A percentile compares a stretch with the other conserved stretches of the same genome.
Conservation (phyloP, 2,797 vertebrate species). For the Lutra lutra region DNA sequence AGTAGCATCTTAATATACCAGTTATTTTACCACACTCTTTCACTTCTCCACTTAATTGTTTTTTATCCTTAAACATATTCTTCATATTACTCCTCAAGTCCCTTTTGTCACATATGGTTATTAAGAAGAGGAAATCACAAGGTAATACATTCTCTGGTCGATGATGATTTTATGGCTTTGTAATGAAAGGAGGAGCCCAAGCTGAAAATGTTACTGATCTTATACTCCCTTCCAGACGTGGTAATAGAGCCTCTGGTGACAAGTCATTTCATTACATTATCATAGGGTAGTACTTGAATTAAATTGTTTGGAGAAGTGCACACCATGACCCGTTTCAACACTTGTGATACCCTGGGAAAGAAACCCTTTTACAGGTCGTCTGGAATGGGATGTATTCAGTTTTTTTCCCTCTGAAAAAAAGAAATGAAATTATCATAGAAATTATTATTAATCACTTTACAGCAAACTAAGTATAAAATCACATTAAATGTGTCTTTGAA, state of each 20-base stretch:
- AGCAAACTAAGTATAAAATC: conserved; percentile 32
- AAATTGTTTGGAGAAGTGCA: background rate
- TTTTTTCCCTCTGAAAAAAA: conserved; percentile 33
- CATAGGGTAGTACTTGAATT: background rate
- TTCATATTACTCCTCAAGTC: background rate
- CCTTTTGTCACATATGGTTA: background rate
- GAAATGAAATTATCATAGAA: background rate
- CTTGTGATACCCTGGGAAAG: background rate
- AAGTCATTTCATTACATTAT: background rate
- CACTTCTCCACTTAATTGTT: background rate
- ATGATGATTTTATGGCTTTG: background rate
- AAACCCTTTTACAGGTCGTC: background rate
- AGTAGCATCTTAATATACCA: background rate
- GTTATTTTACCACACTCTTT: conserved; percentile 3
- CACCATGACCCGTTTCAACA: background rate
- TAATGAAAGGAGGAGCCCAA: background rate
- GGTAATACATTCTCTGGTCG: background rate
- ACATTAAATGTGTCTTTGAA: background rate
- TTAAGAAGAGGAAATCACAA: background rate
- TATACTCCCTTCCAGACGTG: background rate
- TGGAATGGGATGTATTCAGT: background rate
- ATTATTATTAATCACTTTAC: conserved; percentile 23
- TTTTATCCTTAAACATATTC: background rate
- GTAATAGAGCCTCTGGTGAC: background rate
- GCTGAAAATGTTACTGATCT: conserved; percentile 18